Evolutionary conservation across 2,113 vertebrate genomes (phyloP).

Genomic region (Fregata magnificens): DNA sequence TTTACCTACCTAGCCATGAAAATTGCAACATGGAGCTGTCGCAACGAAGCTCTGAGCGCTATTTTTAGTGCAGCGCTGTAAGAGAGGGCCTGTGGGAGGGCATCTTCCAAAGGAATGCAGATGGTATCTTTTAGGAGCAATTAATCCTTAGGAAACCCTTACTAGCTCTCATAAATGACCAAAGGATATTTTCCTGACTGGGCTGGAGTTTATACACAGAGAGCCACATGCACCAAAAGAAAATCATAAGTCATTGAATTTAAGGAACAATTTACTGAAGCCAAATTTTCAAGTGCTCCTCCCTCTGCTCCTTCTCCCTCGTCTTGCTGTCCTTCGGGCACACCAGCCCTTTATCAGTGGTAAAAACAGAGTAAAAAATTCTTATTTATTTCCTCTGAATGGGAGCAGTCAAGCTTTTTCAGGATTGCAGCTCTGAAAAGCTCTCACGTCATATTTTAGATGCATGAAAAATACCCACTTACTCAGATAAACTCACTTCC

Average conservation of each 20-base stretch:
- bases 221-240: not conserved
- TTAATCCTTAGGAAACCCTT: constrained; percentile 28
- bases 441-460: not conserved
- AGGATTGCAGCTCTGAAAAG: not conserved
- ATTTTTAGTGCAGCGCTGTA: not conserved
- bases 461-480: not conserved
- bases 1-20: constrained; percentile 44
- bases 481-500: not conserved
- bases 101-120: constrained; percentile 31
- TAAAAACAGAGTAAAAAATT: not conserved
- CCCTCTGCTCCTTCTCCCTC: not conserved
- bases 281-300: not conserved
- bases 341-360: not conserved
- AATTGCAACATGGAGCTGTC: not conserved
- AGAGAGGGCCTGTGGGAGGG: constrained; percentile 34
- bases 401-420: not conserved
- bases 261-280: not conserved
- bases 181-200: not conserved
- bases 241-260: not conserved
- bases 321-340: not conserved
- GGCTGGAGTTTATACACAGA: not conserved
- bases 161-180: not conserved
- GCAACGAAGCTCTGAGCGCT: not conserved
- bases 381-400: not conserved
- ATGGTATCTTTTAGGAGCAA: not conserved